These are phyloP conservation scores for Protobothrops mucrosquamatus DNA, from an alignment of 2,113 vertebrate genomes.

Conservation along the genomic window DNA sequence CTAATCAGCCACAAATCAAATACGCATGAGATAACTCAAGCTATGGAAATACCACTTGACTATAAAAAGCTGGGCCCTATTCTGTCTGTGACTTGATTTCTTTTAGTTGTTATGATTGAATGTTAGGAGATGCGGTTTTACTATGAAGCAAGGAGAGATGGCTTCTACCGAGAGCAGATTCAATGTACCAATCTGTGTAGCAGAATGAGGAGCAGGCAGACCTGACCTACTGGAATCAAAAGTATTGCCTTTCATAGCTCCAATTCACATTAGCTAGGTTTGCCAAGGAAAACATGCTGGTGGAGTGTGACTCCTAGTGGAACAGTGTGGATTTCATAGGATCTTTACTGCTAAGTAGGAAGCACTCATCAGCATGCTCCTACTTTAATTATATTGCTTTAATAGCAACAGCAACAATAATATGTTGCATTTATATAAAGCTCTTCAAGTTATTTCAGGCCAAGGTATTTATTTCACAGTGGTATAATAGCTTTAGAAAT, in stretches of 20 bases:
- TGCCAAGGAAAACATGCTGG: not conserved
- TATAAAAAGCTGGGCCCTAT: slow-evolving; percentile 13
- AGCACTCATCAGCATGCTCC: not conserved
- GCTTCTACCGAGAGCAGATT: not conserved
- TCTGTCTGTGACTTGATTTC: not conserved
- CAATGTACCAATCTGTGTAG: not conserved
- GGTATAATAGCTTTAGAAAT: not conserved
- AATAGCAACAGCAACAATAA: not conserved
- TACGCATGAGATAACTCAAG: slow-evolving; percentile 28
- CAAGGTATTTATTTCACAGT: not conserved
- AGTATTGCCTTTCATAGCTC: not conserved
- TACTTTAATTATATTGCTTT: not conserved
- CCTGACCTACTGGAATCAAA: not conserved
- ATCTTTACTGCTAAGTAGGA: not conserved
- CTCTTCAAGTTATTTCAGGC: not conserved
- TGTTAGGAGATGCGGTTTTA: not conserved
- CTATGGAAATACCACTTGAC: slow-evolving; percentile 33
- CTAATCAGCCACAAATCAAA: slow-evolving; percentile 49
- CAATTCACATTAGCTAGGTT: not conserved
- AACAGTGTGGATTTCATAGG: not conserved
- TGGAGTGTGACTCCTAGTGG: not conserved
- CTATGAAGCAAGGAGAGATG: not conserved
- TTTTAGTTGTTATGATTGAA: not conserved
- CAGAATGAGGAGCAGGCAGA: not conserved
- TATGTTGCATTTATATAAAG: not conserved